These are phyloP conservation scores for Bibio marci DNA, from an alignment of 2,888 invertebrate genomes.

Conservation along the genomic window DNA sequence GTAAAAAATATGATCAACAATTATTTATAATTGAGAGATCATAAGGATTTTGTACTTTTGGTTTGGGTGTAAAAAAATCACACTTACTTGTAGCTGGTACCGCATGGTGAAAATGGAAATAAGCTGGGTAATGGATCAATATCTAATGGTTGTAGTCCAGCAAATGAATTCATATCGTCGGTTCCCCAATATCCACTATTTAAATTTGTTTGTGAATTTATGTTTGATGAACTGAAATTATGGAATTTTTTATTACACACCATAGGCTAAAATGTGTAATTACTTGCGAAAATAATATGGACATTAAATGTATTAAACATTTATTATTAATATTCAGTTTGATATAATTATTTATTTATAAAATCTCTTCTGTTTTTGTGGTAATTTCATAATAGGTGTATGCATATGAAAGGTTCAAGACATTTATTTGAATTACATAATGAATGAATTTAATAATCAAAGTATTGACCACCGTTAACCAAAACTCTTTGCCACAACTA, in stretches of 20 bases:
- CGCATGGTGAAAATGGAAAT: slow-evolving; percentile 70
- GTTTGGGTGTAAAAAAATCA: background rate
- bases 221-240: background rate
- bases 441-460: too few relatives aligned
- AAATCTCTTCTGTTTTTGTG: too few relatives aligned
- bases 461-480: too few relatives aligned
- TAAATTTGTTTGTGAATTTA: slow-evolving; percentile 8
- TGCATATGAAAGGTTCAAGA: too few relatives aligned
- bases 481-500: too few relatives aligned
- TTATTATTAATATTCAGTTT: too few relatives aligned
- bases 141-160: slow-evolving; percentile 59
- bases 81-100: background rate
- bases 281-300: slow-evolving; percentile 9
- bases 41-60: background rate
- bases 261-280: background rate
- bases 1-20: background rate
- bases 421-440: too few relatives aligned
- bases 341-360: too few relatives aligned
- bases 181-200: slow-evolving; percentile 38
- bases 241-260: background rate
- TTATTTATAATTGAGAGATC: background rate
- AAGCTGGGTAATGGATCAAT: slow-evolving; percentile 73
- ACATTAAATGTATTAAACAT: too few relatives aligned
- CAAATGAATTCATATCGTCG: slow-evolving; percentile 75
- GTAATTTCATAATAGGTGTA: too few relatives aligned